Conservation (phyloP, 2,113 vertebrate species). For the Glaucomys volans region DNA sequence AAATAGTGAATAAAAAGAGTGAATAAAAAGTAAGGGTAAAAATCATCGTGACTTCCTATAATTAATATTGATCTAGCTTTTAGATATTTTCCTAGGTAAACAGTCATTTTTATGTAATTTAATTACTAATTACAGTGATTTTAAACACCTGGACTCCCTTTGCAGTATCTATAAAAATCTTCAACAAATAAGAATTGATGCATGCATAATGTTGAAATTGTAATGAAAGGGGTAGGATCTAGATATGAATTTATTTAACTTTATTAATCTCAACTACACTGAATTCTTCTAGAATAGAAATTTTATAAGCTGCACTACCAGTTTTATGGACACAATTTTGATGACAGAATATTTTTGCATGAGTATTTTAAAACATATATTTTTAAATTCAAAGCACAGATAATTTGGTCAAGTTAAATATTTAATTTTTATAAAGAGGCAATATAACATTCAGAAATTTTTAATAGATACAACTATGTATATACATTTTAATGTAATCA, state of each 20-base stretch:
- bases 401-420: slow-evolving; percentile 52
- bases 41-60: slow-evolving; percentile 38
- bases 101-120: slow-evolving; percentile 60
- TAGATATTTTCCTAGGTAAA: slow-evolving; percentile 34
- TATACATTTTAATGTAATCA: not conserved
- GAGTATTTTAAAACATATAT: slow-evolving; percentile 6
- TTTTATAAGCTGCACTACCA: not conserved
- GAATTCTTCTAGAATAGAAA: slow-evolving; percentile 15
- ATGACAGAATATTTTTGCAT: not conserved
- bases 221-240: not conserved
- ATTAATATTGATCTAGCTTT: slow-evolving; percentile 51
- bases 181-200: slow-evolving; percentile 15
- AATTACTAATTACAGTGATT: slow-evolving; percentile 59
- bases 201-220: not conserved
- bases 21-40: not conserved
- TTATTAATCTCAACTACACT: not conserved
- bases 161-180: slow-evolving; percentile 9
- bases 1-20: not conserved
- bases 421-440: not conserved
- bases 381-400: slow-evolving; percentile 44
- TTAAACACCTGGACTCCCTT: slow-evolving; percentile 61
- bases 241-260: not conserved
- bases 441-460: slow-evolving; percentile 39
- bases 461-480: not conserved
- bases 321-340: slow-evolving; percentile 17